Evolutionary conservation across 2,797 vertebrate species (phyloP), one percentile per base, ranked within the genome.

Genomic region (Synanceia verrucosa): DNA sequence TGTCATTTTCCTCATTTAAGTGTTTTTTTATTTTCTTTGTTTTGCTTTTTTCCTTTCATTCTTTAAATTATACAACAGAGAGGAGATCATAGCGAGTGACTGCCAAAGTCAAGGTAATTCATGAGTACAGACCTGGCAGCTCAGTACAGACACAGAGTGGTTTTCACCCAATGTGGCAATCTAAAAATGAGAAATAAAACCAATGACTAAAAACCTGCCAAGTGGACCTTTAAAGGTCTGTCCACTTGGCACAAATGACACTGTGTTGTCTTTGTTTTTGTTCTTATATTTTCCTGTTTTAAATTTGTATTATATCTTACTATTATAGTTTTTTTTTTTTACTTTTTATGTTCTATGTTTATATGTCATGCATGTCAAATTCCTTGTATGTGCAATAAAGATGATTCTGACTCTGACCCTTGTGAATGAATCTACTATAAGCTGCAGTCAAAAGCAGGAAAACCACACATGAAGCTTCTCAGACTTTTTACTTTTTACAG

Each of bases 81-180:
- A 68, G 8, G 37, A 71, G 60, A 61, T 46, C 65, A 53, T 11
- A 69, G 47, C 4, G 44, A 62, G 66, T 66, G 44, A 26, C 66
- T 71, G 78, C 75, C 77, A 86, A 86, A 83, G 61, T 52, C 39
- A 65, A 66, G 48, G 43, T 56, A 78, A 58, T 36, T 31, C 53
- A 50, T 2, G 47, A 65, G 50, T 47, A 29, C 14, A 59, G 39
- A 43, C 60, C 71, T 80, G 79, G 86, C 81, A 78, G 73, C 58
- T 59, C n/a, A 14, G 24, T 58, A 52, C 43, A 9, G 5, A 52
- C 46, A 48, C 24, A 0, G 46, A 31, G 9, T 21, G 70, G 50
- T 29, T 60, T 76, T 71, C 60, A 57, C 57, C 57, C 23, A 57
- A 2, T 36, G 24, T 46, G 55, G 39, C 16, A 43, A 33, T 48